phyloP scores from a whole-genome alignment of 2,797 vertebrate genomes.

The Cryptoprocta ferox region DNA sequence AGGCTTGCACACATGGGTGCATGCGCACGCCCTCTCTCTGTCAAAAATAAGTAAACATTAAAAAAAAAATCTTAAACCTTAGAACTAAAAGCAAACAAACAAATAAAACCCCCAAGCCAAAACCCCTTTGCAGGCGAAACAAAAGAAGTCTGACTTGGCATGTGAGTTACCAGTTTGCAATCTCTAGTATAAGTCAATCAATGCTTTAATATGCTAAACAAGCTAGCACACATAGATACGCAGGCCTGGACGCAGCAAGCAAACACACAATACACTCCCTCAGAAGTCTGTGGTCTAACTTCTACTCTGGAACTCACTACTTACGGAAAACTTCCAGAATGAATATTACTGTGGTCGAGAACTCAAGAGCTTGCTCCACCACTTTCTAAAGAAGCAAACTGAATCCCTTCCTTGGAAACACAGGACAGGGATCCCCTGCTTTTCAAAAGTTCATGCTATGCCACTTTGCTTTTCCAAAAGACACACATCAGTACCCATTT shows the following conservation, averaged over 20 bases:
- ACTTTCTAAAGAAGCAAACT: not conserved
- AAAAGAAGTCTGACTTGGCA: not conserved
- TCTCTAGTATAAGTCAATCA: not conserved
- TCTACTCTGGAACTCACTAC: not conserved
- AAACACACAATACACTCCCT: not conserved
- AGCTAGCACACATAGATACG: not conserved
- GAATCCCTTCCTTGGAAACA: slow-evolving; percentile 14
- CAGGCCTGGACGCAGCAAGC: not conserved
- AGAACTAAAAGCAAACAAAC: slow-evolving; percentile 32
- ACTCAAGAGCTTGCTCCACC: not conserved
- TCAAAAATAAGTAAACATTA: no score
- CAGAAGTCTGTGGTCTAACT: not conserved
- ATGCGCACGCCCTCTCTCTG: no score
- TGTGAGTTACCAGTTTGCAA: not conserved
- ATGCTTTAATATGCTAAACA: not conserved
- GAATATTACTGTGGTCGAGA: not conserved
- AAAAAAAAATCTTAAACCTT: slow-evolving; percentile 9
- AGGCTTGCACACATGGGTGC: no score
- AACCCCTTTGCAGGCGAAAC: not conserved
- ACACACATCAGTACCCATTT: not conserved
- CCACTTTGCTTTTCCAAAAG: not conserved
- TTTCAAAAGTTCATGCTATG: not conserved
- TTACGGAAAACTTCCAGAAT: not conserved
- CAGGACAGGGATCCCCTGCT: not conserved
- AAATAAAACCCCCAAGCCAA: not conserved